These are phyloP conservation scores for Ostrea edulis DNA, from an alignment of 1,140 invertebrate genomes.

Conservation along the genomic window DNA sequence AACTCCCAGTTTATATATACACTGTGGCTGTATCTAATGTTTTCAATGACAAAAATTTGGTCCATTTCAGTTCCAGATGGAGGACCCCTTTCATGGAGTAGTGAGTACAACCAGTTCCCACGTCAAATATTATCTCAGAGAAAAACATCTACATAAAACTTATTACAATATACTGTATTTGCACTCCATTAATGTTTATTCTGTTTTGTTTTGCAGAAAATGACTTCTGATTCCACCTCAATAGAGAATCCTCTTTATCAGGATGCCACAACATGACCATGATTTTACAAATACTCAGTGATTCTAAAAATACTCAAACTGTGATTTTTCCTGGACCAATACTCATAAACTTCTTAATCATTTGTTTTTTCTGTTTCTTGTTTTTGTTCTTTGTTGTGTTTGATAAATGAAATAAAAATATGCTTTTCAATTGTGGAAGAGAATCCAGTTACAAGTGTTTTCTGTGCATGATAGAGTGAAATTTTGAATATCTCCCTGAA, in stretches of 20 bases:
- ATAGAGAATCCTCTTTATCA: constrained; percentile 66
- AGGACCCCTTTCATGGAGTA: constrained; percentile 39
- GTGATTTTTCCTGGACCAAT: neutral
- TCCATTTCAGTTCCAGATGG: constrained; percentile 55
- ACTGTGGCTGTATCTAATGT: too few relatives aligned
- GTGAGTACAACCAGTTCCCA: constrained; percentile 18
- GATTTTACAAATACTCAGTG: neutral
- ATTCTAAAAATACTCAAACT: neutral
- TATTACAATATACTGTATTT: neutral
- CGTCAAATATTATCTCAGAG: neutral
- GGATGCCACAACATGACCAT: constrained; percentile 34
- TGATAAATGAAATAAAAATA: neutral
- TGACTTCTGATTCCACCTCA: constrained; percentile 54
- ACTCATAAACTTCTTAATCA: neutral
- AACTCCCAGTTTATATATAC: neutral
- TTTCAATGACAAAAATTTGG: too few relatives aligned
- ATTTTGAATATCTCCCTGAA: too few relatives aligned
- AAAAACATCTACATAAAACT: neutral
- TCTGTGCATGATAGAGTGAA: too few relatives aligned
- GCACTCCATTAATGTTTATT: neutral
- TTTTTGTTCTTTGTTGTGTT: neutral
- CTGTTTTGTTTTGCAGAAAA: constrained; percentile 56
- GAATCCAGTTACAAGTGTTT: neutral
- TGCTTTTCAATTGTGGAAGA: neutral
- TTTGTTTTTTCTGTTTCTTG: neutral